These are phyloP conservation scores for Olivierus martensii DNA, from an alignment of 1,140 invertebrate genomes.

Conservation along the genomic window DNA sequence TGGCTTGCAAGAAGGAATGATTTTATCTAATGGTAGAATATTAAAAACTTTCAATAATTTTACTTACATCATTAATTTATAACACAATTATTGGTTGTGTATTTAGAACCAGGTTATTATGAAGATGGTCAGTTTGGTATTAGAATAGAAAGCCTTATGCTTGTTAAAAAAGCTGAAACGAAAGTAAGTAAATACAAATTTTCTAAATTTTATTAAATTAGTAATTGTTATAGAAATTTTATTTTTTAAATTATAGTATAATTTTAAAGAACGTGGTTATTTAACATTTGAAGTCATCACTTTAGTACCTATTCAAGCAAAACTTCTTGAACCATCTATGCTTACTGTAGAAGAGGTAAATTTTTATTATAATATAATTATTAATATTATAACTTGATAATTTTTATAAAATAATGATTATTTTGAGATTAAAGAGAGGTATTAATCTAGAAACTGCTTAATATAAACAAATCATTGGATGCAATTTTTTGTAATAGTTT, in stretches of 20 bases:
- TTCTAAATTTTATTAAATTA: background rate
- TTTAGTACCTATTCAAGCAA: conserved; percentile 82
- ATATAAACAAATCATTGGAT: too few relatives aligned
- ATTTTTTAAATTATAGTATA: conserved; percentile 26
- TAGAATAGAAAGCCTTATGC: conserved; percentile 79
- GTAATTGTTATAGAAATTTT: background rate
- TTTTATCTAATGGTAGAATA: conserved; percentile 73
- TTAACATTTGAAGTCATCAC: conserved; percentile 86
- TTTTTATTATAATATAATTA: background rate
- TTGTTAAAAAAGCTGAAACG: conserved; percentile 52
- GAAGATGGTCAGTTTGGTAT: conserved; percentile 77
- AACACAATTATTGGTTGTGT: too few relatives aligned
- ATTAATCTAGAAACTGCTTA: too few relatives aligned
- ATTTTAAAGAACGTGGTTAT: conserved; percentile 49
- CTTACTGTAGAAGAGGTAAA: conserved; percentile 41
- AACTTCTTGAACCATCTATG: conserved; percentile 59
- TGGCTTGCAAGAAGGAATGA: conserved; percentile 72
- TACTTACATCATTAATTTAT: too few relatives aligned
- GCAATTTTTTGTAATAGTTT: too few relatives aligned
- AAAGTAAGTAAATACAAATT: conserved; percentile 34
- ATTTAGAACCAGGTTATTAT: conserved; percentile 48
- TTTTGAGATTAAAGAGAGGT: too few relatives aligned
- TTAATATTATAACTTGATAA: too few relatives aligned
- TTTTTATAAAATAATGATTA: too few relatives aligned
- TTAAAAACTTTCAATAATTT: too few relatives aligned